Base-by-base conservation (phyloP, 2,888 invertebrate genomes). In the Hirtodrosophila histrioides region DNA sequence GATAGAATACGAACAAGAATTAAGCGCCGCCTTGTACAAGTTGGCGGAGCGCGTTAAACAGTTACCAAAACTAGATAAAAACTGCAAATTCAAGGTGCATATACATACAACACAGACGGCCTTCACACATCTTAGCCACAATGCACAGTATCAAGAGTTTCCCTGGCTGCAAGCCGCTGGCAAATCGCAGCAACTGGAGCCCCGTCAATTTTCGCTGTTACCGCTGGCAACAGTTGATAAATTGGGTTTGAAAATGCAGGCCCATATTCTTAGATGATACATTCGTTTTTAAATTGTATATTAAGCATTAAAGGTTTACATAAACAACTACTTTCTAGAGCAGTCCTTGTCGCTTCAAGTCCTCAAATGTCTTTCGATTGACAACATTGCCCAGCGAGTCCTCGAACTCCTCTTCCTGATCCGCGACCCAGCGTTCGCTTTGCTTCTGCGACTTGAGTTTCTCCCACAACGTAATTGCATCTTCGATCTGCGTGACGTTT, bases 361-460 rank as follows among this genome's bases (percentile, higher is more conserved):
- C 99, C 91, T 99, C 99, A 88, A 95, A 99, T 0, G 99, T 99
- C 92, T 99, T 99, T 74, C 98, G 95, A 92, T 98, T 99, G 1
- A 99, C 99, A 11, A 99, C 99, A 93, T 99, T 99, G 10, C 99
- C 99, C 81, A 95, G 94, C 0, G 98, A 98, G 93, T 99, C 99
- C 92, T 99, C 99, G 92, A 96, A 99, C 89, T 99, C 99, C 92
- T 99, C 99, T 92, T 98, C 97, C 79, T 96, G 96, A 90, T 99
- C 98, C 0, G 98, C 97, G 80, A 97, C 97, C 96, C 98, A 99
- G 69, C 99, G 94, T 92, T 99, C 99, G 46, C 95, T 95, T 89
- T 98, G 98, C 89, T 99, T 99, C 88, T 97, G 97, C 7, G 95
- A 94, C 91, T 99, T 99, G 11, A 99, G 93, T 92, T 99, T 99